Conservation (phyloP, 2,888 invertebrate genomes). For the Diadegma fenestrale region DNA sequence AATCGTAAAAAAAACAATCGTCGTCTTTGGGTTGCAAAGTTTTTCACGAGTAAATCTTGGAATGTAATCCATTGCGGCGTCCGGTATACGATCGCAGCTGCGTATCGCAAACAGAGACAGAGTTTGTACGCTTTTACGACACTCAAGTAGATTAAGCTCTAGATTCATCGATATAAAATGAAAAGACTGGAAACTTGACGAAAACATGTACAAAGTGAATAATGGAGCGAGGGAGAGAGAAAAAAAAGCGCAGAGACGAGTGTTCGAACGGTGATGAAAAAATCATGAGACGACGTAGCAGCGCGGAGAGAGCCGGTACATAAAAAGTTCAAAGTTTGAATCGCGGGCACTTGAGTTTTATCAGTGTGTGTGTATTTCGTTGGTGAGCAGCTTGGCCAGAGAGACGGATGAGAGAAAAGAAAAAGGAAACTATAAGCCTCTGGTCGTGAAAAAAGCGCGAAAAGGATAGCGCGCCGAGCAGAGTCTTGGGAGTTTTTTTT, state of each 20-base stretch:
- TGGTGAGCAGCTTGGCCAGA: background rate
- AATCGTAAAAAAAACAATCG: background rate
- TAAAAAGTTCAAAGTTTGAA: conserved; percentile 46
- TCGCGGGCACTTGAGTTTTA: conserved; percentile 26
- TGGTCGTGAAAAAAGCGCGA: conserved; percentile 15
- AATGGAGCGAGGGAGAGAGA: background rate
- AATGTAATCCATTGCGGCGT: background rate
- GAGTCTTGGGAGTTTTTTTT: conserved; percentile 11
- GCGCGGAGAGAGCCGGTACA: background rate
- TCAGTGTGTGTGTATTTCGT: conserved; percentile 33
- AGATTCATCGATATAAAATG: background rate
- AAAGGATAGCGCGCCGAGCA: conserved; percentile 16
- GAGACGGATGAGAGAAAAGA: conserved; percentile 13
- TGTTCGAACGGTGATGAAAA: conserved; percentile 17
- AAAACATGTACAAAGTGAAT: conserved; percentile 4
- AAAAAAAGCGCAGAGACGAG: background rate
- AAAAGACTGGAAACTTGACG: background rate
- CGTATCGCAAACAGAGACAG: background rate
- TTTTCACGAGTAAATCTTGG: background rate
- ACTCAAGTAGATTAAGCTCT: background rate
- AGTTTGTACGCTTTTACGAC: background rate
- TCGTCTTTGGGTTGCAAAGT: background rate
- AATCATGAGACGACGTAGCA: background rate
- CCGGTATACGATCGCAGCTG: background rate
- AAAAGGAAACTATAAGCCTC: background rate